A percentile compares a stretch with the other conserved stretches of the same genome.
Conservation (phyloP, 2,888 invertebrate genomes). For the Pollenia angustigena region DNA sequence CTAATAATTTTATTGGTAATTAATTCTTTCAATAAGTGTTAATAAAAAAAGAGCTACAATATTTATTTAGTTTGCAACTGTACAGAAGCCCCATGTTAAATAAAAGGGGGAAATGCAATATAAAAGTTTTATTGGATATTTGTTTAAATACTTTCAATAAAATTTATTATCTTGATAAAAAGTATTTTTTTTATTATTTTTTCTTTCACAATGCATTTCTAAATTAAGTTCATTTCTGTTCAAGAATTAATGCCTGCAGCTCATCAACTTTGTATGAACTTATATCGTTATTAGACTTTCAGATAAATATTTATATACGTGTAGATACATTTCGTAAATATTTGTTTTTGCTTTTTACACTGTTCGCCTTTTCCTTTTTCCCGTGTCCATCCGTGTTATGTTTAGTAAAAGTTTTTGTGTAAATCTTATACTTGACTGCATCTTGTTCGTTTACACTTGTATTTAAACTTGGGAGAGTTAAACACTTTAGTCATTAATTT, state of each 20-base stretch:
- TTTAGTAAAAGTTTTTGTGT: constrained; percentile 26
- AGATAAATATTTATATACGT: not conserved
- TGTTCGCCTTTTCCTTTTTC: not conserved
- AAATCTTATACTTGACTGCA: constrained; percentile 21
- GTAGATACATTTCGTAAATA: constrained; percentile 24
- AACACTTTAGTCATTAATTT: not conserved
- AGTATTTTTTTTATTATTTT: not conserved
- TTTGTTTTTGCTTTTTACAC: constrained; percentile 6
- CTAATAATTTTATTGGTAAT: constrained; percentile 61
- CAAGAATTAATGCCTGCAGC: too few relatives aligned
- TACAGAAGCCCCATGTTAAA: constrained; percentile 9
- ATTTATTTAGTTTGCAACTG: constrained; percentile 21
- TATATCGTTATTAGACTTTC: not conserved
- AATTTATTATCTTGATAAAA: constrained; percentile 44
- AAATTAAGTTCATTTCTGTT: too few relatives aligned
- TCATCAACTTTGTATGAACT: too few relatives aligned
- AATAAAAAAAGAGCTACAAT: constrained; percentile 33
- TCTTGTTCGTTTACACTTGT: not conserved
- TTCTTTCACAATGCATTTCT: not conserved
- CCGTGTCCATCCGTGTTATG: not conserved
- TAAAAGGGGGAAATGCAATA: not conserved
- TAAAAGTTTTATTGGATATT: constrained; percentile 1
- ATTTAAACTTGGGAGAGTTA: constrained; percentile 12
- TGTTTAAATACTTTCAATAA: constrained; percentile 9
- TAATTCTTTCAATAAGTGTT: constrained; percentile 63